Conservation (phyloP, 2,797 vertebrate genomes). For the Phrynocephalus guinanensis region DNA sequence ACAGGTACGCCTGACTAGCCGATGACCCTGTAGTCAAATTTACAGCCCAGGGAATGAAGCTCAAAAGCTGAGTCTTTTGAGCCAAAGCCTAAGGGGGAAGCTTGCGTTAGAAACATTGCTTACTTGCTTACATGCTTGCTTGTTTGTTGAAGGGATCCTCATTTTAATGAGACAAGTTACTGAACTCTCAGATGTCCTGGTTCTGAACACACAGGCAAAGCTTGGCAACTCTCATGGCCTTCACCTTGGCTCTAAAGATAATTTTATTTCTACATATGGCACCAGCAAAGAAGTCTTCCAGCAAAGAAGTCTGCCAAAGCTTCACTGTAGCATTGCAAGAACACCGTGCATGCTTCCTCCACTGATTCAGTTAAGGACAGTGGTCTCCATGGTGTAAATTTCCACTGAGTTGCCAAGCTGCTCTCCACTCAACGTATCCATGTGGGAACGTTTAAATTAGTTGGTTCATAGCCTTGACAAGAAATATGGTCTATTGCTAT, state of each 20-base stretch:
- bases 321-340: not conserved
- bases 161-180: not conserved
- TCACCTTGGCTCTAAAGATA: not conserved
- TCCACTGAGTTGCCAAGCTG: not conserved
- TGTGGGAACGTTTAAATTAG: not conserved
- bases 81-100: not conserved
- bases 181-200: not conserved
- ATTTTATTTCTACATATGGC: not conserved
- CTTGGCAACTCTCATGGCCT: not conserved
- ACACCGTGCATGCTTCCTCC: not conserved
- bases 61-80: not conserved
- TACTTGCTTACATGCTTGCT: not conserved
- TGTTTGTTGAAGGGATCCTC: not conserved
- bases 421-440: not conserved
- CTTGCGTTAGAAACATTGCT: not conserved
- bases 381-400: not conserved
- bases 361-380: not conserved
- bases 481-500: not conserved
- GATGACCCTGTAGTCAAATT: not conserved
- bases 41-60: not conserved
- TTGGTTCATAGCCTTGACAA: not conserved
- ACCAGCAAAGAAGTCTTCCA: not conserved
- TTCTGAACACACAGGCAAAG: not conserved
- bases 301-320: not conserved
- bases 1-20: not conserved